Percentiles rank a stretch among this genome's conserved stretches.
phyloP scores from a whole-genome alignment of 1,140 invertebrate genomes.

The Ceratosolen solmsi region DNA sequence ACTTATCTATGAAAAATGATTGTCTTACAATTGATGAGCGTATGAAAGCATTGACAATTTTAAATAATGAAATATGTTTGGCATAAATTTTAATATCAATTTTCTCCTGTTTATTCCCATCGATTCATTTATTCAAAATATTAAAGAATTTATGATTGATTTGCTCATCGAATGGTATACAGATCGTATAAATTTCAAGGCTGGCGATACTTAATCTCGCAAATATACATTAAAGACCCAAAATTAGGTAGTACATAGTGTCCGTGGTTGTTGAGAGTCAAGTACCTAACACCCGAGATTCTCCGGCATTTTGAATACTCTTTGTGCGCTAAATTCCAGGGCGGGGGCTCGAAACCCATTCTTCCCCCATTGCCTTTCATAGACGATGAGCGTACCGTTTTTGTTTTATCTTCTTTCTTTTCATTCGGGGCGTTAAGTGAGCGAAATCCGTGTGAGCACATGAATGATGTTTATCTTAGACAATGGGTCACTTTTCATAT shows the following conservation, averaged over 20 bases:
- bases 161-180: too few species aligned
- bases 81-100: too few species aligned
- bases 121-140: too few species aligned
- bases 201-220: too few species aligned
- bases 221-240: too few species aligned
- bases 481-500: background rate
- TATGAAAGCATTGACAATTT: too few species aligned
- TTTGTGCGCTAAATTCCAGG: constrained; percentile 24
- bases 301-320: background rate
- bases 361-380: background rate
- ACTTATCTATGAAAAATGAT: too few species aligned
- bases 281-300: background rate
- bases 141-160: too few species aligned
- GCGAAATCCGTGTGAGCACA: background rate
- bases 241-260: constrained; percentile 27
- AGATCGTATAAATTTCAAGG: too few species aligned
- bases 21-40: too few species aligned
- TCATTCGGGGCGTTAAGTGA: background rate
- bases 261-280: background rate
- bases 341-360: background rate
- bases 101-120: too few species aligned
- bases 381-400: background rate
- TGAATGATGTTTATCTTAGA: background rate
- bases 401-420: background rate
- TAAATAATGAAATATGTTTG: too few species aligned